These are phyloP conservation scores for Pampus argenteus DNA, from an alignment of 2,797 vertebrate species.

Conservation along the genomic window DNA sequence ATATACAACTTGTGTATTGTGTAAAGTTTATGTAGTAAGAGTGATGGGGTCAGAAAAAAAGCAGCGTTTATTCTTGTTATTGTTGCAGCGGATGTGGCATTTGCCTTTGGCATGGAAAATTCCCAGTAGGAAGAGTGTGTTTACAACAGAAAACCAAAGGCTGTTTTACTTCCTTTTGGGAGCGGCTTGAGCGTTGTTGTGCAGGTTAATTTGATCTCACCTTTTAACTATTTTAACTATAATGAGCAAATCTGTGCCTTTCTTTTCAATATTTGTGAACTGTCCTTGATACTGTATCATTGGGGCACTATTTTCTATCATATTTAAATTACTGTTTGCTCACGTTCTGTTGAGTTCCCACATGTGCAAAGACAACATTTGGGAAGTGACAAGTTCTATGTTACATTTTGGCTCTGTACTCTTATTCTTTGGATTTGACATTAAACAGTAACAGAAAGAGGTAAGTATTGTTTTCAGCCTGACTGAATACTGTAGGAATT, in stretches of 20 bases:
- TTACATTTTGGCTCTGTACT: background rate
- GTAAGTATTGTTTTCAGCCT: background rate
- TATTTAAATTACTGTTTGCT: background rate
- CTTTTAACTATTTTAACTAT: conserved; percentile 25
- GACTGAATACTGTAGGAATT: background rate
- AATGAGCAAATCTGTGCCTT: conserved; percentile 27
- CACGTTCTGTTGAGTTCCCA: background rate
- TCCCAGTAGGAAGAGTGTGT: conserved; percentile 52
- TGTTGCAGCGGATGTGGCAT: conserved; percentile 21
- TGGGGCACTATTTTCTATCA: background rate
- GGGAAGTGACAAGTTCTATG: background rate
- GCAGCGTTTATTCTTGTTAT: conserved; percentile 9
- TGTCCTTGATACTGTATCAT: no score
- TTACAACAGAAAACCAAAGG: conserved; percentile 43
- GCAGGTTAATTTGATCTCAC: conserved; percentile 26
- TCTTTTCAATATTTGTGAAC: background rate
- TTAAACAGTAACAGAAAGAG: background rate
- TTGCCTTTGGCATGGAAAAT: conserved; percentile 56
- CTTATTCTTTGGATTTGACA: background rate
- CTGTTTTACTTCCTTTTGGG: conserved; percentile 37
- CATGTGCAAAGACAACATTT: background rate
- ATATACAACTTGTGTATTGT: background rate
- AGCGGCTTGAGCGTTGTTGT: conserved; percentile 28
- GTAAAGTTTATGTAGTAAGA: no score
- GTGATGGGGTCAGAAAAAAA: background rate